Base-by-base conservation (phyloP, 1,140 invertebrate genomes). In the Druon quercuslanigerum region DNA sequence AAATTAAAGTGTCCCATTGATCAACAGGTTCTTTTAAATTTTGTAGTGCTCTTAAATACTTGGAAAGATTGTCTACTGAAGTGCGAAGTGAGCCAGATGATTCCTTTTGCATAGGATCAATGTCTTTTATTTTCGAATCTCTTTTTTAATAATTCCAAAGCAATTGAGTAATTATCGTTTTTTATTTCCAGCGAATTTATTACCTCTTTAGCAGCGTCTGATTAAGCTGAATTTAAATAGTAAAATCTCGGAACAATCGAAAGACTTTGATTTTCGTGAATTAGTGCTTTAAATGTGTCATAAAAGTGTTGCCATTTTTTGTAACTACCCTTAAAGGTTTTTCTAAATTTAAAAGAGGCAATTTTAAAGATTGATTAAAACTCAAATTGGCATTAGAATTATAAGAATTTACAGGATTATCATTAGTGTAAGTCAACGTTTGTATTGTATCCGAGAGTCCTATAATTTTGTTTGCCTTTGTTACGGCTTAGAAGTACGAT, bases 211-310 rank as follows among this genome's bases (percentile, higher is more conserved):
- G 57, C 25, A 33, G 25, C 5, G 5, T 33, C 5, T 2, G 25
- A 33, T 50, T 2, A 54, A 54, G 52, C 19, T 76, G 20, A 25
- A 33, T 33, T 33, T 54, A 20, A 72, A 76, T 52, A 76, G 50
- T 76, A 71, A 33, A 56, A 54, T 54, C 50, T 71, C 5, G 2
- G 3, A 5, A 33, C 25, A 5, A 3, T 33, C 5, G 5, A 33
- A 33, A 33, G 25, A 5, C 0, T 33, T 5, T 33, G 2, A 33
- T 33, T 33, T 33, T 33, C 4, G 5, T 33, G 25, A 33, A 33
- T 20, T 51, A 72, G 46, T 52, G 70, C 50, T 46, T 56, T 33
- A 51, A 54, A 8, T 1, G 14, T 54, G 71, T 72, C 14, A 17
- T 56, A n/a, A 79, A 51, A 66, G 19, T 54, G 25, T 51, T 17